Evolutionary conservation across 2,888 invertebrate species (phyloP).

Genomic region (Drosophila mettleri): DNA sequence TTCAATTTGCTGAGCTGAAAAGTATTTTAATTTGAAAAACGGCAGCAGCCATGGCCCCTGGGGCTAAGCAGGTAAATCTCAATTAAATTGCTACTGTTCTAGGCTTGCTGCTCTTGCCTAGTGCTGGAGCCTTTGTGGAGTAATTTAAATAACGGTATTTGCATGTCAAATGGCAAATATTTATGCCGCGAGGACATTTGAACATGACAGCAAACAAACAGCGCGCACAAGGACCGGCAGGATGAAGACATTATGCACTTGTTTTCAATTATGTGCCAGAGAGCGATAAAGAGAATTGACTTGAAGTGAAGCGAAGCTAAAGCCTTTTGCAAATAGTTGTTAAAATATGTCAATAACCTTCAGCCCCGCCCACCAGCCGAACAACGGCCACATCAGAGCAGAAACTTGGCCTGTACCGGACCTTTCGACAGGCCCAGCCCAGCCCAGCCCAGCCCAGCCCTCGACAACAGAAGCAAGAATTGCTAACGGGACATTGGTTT

Average conservation of each 20-base stretch:
- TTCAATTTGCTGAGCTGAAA: neutral
- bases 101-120: constrained; percentile 47
- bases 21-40: constrained; percentile 40
- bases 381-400: constrained; percentile 8
- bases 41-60: constrained; percentile 18
- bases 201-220: constrained; percentile 54
- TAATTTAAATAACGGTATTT: constrained; percentile 76
- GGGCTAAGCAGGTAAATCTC: constrained; percentile 38
- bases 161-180: constrained; percentile 72
- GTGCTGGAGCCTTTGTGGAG: constrained; percentile 44
- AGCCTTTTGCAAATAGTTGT: constrained; percentile 79
- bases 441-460: constrained; percentile 2
- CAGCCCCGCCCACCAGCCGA: constrained; percentile 5
- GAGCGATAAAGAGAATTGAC: constrained; percentile 29
- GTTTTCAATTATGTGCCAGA: constrained; percentile 69
- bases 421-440: constrained; percentile 38
- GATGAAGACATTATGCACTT: constrained; percentile 75
- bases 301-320: constrained; percentile 75
- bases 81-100: constrained; percentile 26
- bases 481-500: constrained; percentile 50
- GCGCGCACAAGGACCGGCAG: constrained; percentile 23
- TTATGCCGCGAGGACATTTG: constrained; percentile 73
- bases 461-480: constrained; percentile 33
- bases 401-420: constrained; percentile 9
- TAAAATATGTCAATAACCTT: constrained; percentile 78